Conservation (phyloP, 1,140 invertebrate species). For the Heliconius congener region DNA sequence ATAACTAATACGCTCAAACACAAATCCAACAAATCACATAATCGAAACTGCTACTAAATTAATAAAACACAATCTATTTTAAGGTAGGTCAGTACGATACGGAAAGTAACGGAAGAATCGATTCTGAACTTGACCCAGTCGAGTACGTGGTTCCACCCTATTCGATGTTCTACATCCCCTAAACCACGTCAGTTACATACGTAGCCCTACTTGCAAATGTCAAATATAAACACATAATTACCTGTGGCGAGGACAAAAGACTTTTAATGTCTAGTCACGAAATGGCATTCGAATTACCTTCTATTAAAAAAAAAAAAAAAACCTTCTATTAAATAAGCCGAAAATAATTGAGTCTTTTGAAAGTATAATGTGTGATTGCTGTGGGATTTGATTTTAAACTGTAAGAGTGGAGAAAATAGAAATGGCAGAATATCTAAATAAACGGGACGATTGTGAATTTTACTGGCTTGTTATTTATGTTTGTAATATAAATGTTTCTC, state of each 20-base stretch:
- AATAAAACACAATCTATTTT: background rate
- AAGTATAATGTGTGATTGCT: no score
- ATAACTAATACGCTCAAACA: no score
- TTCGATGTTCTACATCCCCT: background rate
- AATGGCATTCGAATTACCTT: background rate
- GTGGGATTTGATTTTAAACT: no score
- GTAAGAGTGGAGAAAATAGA: no score
- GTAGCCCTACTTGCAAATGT: background rate
- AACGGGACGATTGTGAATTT: no score
- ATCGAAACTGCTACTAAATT: background rate
- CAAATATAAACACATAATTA: background rate
- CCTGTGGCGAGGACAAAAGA: background rate
- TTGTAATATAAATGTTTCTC: no score
- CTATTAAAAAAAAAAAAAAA: background rate
- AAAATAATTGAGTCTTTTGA: background rate
- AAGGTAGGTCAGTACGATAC: constrained; percentile 8
- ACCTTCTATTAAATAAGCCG: background rate
- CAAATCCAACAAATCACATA: background rate
- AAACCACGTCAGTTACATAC: background rate
- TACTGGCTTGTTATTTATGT: no score
- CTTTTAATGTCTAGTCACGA: background rate
- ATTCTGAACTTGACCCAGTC: background rate
- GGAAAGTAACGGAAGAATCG: background rate
- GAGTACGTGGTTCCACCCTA: background rate
- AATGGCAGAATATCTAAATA: no score